A percentile compares a stretch with the other conserved stretches of the same genome.
Conservation (phyloP, 1,140 invertebrate genomes). For the Ectropis grisescens region DNA sequence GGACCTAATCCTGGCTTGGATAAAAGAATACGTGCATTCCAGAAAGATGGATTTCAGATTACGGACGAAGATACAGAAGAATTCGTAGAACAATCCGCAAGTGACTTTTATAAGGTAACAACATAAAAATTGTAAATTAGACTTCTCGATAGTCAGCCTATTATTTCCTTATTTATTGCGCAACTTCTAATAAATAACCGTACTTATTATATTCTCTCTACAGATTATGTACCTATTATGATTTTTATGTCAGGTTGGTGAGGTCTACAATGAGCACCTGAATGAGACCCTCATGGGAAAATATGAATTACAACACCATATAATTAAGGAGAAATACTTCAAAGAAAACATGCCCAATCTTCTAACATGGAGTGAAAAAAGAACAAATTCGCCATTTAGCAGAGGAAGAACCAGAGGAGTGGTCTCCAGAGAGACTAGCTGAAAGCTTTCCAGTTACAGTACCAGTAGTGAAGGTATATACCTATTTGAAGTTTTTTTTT, state of each 20-base stretch:
- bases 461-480: slow-evolving; percentile 69
- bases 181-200: too few relatives aligned
- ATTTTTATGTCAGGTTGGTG: slow-evolving; percentile 30
- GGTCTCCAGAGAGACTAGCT: slow-evolving; percentile 79
- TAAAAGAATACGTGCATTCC: slow-evolving; percentile 36
- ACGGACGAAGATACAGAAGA: slow-evolving; percentile 43
- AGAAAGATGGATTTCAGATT: slow-evolving; percentile 30
- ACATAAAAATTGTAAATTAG: too few relatives aligned
- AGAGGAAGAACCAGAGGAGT: slow-evolving; percentile 76
- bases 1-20: slow-evolving; percentile 42
- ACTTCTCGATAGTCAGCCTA: too few relatives aligned
- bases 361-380: slow-evolving; percentile 87
- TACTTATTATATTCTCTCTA: background rate
- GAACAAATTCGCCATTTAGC: slow-evolving; percentile 84
- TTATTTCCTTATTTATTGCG: too few relatives aligned
- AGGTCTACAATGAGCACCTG: slow-evolving; percentile 39
- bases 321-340: slow-evolving; percentile 82
- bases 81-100: slow-evolving; percentile 43
- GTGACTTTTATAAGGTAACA: slow-evolving; percentile 45
- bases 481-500: slow-evolving; percentile 5
- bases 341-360: slow-evolving; percentile 78
- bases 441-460: slow-evolving; percentile 84
- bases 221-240: too few relatives aligned
- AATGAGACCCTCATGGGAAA: slow-evolving; percentile 43
- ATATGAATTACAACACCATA: slow-evolving; percentile 63